These are phyloP conservation scores for Drosophila subsilvestris DNA, from an alignment of 2,888 invertebrate genomes.

Conservation along the genomic window DNA sequence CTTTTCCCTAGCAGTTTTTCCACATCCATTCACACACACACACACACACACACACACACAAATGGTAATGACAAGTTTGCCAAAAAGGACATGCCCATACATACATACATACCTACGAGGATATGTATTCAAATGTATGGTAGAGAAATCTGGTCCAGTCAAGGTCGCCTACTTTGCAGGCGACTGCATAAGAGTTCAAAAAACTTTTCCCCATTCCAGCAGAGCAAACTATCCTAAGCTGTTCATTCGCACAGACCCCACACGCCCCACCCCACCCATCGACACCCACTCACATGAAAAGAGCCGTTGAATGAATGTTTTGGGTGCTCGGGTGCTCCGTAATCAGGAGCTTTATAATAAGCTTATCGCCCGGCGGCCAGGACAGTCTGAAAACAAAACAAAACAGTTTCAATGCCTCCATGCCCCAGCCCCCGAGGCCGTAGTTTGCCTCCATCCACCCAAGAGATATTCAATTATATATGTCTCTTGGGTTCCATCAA, in stretches of 20 bases:
- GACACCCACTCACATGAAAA: neutral
- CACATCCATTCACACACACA: conserved; percentile 3
- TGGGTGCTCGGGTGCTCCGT: conserved; percentile 7
- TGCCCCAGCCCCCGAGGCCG: neutral
- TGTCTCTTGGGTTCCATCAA: conserved; percentile 4
- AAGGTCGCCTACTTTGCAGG: conserved; percentile 40
- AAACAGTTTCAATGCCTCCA: conserved; percentile 4
- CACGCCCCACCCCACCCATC: neutral
- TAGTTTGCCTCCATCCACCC: neutral
- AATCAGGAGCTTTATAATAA: conserved; percentile 49
- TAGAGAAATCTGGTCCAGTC: conserved; percentile 23
- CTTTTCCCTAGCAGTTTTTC: conserved; percentile 6
- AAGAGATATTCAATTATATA: conserved; percentile 26
- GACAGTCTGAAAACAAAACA: conserved; percentile 13
- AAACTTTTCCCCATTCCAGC: conserved; percentile 46
- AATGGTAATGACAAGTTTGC: conserved; percentile 47
- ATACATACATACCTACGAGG: no score
- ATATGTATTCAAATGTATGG: conserved; percentile 7
- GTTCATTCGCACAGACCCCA: conserved; percentile 39
- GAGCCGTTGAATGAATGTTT: neutral
- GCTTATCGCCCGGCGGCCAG: conserved; percentile 50
- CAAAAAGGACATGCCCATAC: conserved; percentile 29
- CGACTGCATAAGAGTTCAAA: conserved; percentile 39
- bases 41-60: conserved; percentile 4
- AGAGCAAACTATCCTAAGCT: conserved; percentile 48